Conservation (phyloP, 1,140 invertebrate species). For the Drosophila parabipectinata region DNA sequence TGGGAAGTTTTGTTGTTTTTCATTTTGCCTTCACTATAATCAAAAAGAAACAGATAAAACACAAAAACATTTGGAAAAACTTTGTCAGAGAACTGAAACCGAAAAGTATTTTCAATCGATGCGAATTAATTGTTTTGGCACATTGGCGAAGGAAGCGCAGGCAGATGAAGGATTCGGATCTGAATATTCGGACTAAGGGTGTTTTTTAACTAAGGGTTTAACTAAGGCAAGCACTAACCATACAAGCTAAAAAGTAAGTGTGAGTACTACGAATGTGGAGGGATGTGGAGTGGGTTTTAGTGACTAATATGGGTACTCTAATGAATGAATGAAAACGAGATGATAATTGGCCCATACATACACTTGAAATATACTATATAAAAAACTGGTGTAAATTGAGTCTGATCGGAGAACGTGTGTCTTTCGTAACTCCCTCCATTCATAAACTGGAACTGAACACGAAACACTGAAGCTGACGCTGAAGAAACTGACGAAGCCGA, state of each 20-base stretch:
- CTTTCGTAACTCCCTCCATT: slow-evolving; percentile 51
- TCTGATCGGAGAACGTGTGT: slow-evolving; percentile 23
- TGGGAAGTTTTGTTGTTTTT: slow-evolving; percentile 84
- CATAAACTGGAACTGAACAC: slow-evolving; percentile 5
- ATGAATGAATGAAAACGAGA: slow-evolving; percentile 45
- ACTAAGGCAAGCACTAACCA: slow-evolving; percentile 40
- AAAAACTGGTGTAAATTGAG: slow-evolving; percentile 46
- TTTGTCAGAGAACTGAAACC: slow-evolving; percentile 49
- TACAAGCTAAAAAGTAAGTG: slow-evolving; percentile 12
- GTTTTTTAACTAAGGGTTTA: slow-evolving; percentile 6
- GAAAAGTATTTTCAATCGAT: slow-evolving; percentile 43
- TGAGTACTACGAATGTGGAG: slow-evolving; percentile 4
- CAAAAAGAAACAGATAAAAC: slow-evolving; percentile 67
- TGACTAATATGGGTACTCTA: slow-evolving; percentile 57
- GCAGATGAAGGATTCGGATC: slow-evolving; percentile 26
- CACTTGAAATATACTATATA: slow-evolving; percentile 10
- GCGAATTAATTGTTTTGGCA: slow-evolving; percentile 47
- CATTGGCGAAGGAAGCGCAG: slow-evolving; percentile 40
- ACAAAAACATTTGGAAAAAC: slow-evolving; percentile 51
- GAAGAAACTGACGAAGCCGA: slow-evolving; percentile 6
- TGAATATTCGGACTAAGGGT: slow-evolving; percentile 9
- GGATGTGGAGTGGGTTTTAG: not conserved
- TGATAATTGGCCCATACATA: slow-evolving; percentile 53
- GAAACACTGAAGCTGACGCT: slow-evolving; percentile 5
- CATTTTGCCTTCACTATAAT: slow-evolving; percentile 82